Percentiles rank a stretch among this genome's conserved stretches.
Evolutionary conservation across 2,888 invertebrate genomes (phyloP).

Genomic region (Galerucella pusilla): DNA sequence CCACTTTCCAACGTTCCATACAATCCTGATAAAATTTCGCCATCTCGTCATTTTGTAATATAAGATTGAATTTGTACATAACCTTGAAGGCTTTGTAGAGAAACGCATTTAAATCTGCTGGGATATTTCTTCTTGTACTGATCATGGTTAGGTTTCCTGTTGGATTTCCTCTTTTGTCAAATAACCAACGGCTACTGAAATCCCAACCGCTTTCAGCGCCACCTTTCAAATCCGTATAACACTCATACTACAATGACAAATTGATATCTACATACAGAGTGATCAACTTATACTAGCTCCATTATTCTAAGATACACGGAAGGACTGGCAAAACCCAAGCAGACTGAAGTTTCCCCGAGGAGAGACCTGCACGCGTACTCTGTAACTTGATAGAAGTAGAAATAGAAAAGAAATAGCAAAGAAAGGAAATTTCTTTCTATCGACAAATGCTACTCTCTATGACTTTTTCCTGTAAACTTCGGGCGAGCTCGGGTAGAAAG

Average conservation of each 20-base stretch:
- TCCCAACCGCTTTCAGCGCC: constrained; percentile 90
- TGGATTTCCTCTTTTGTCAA: constrained; percentile 66
- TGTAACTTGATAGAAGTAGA: no score
- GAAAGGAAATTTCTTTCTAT: no score
- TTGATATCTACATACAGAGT: background rate
- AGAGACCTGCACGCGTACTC: no score
- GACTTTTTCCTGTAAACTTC: no score
- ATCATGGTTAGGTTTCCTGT: constrained; percentile 70
- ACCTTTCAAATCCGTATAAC: constrained; percentile 70
- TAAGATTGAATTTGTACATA: constrained; percentile 71
- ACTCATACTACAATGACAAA: constrained; percentile 56
- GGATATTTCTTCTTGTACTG: constrained; percentile 75
- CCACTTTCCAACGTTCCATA: constrained; percentile 65
- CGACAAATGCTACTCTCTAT: no score
- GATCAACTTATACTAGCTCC: no score
- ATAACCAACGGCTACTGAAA: constrained; percentile 85
- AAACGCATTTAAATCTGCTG: constrained; percentile 85
- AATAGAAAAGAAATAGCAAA: no score
- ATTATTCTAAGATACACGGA: no score
- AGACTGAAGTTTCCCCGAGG: no score
- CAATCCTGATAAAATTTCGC: constrained; percentile 67
- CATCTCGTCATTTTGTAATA: constrained; percentile 66
- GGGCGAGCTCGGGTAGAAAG: no score
- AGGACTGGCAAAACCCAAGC: no score
- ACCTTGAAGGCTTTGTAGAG: constrained; percentile 76